Conservation (phyloP, 2,888 invertebrate species). For the Clistopyga incitator region DNA sequence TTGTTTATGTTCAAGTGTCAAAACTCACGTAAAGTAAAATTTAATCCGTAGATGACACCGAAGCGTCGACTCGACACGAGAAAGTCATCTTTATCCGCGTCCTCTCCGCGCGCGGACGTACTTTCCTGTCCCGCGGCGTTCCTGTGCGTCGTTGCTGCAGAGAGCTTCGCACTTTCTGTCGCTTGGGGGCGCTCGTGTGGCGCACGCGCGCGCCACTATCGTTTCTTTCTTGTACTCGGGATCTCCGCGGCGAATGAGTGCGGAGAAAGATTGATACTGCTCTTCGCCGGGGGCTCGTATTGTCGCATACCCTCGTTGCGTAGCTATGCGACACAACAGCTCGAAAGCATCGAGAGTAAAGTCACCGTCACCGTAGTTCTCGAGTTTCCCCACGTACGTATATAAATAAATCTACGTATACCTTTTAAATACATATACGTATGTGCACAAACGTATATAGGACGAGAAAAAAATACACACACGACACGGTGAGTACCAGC, state of each 20-base stretch:
- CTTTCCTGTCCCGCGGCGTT: conserved; percentile 15
- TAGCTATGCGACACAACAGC: conserved; percentile 16
- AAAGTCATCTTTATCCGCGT: conserved; percentile 24
- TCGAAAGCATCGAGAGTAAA: conserved; percentile 13
- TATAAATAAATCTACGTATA: neutral
- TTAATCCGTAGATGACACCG: neutral
- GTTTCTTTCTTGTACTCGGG: neutral
- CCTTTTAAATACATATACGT: neutral
- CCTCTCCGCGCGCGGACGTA: neutral
- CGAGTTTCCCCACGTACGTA: neutral
- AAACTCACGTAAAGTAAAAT: too few species aligned
- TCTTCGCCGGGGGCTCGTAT: conserved; percentile 19
- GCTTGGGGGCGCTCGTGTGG: conserved; percentile 25
- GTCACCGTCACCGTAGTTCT: neutral
- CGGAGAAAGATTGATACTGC: neutral
- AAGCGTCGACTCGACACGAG: conserved; percentile 19
- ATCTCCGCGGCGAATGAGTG: neutral
- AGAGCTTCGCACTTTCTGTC: conserved; percentile 2
- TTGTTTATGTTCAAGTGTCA: too few species aligned
- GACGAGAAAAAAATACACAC: conserved; percentile 47
- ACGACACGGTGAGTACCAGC: conserved; percentile 28
- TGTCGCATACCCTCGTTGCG: conserved; percentile 28
- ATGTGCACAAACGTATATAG: neutral
- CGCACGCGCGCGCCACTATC: neutral
- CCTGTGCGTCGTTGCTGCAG: neutral